Percentiles rank a stretch among this genome's conserved stretches.
Conservation (phyloP, 2,888 invertebrate species). For the Caenorhabditis imperialis region DNA sequence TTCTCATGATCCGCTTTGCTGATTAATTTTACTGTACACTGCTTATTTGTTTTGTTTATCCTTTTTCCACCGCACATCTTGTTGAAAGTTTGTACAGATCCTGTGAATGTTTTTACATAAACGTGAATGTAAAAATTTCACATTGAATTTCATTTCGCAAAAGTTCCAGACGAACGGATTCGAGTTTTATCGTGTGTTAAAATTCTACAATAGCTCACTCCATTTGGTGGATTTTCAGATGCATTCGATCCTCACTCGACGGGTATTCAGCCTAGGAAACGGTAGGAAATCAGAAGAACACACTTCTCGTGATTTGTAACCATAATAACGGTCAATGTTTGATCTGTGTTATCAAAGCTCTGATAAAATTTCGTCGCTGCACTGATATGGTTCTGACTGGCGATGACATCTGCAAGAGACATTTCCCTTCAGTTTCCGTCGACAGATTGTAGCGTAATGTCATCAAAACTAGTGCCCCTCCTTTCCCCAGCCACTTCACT, state of each 20-base stretch:
- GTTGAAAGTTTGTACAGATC: constrained; percentile 17
- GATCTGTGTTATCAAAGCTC: constrained; percentile 43
- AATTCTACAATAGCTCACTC: neutral
- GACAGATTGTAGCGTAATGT: constrained; percentile 37
- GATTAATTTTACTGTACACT: constrained; percentile 6
- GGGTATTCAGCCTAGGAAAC: constrained; percentile 41
- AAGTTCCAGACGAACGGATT: neutral
- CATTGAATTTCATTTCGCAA: constrained; percentile 5
- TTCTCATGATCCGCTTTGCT: constrained; percentile 19
- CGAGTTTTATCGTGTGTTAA: constrained; percentile 17
- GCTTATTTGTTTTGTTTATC: neutral
- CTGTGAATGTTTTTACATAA: neutral
- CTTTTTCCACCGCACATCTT: constrained; percentile 3
- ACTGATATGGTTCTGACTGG: constrained; percentile 11
- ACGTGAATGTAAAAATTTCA: neutral
- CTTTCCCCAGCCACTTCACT: constrained; percentile 5
- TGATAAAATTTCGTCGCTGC: neutral
- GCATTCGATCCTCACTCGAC: constrained; percentile 36
- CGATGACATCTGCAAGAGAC: too few relatives aligned
- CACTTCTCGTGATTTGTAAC: too few relatives aligned
- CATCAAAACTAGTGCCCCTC: constrained; percentile 14
- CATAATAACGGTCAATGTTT: constrained; percentile 20
- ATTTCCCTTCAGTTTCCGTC: constrained; percentile 11
- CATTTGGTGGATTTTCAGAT: constrained; percentile 9
- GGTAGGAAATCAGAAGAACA: too few relatives aligned